Conservation (phyloP, 53 echinoderm and acorn worm genomes). For the Mesocentrotus franciscanus region DNA sequence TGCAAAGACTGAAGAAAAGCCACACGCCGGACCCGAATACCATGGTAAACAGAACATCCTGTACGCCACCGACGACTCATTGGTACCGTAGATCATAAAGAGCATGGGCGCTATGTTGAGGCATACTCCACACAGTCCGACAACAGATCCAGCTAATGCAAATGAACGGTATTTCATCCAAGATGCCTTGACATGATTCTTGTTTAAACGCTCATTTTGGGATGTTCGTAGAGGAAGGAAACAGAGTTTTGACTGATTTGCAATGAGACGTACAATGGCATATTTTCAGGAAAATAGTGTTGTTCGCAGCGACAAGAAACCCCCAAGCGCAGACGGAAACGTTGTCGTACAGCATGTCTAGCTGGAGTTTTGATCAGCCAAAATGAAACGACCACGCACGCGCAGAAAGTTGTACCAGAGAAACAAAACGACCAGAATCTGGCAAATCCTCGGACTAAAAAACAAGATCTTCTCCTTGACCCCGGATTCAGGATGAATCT, state of each 20-base stretch:
- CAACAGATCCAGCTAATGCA: neutral
- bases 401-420: conserved; percentile 32
- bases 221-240: neutral
- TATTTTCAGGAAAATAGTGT: conserved; percentile 1
- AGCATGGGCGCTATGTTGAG: neutral
- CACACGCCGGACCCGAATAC: conserved; percentile 6
- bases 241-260: neutral
- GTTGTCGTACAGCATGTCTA: neutral
- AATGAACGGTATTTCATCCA: neutral
- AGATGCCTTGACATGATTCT: neutral
- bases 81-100: conserved; percentile 9
- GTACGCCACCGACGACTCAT: neutral
- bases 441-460: neutral
- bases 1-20: neutral
- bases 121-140: neutral
- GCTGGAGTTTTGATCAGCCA: neutral
- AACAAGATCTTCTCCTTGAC: too few relatives aligned
- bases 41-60: conserved; percentile 11
- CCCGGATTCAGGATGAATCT: neutral
- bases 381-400: neutral
- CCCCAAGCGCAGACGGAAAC: neutral
- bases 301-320: conserved; percentile 14
- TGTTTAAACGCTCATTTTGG: neutral
- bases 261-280: neutral
- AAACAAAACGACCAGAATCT: neutral